These are phyloP conservation scores for Platorchestia sp. DNA, from an alignment of 1,140 invertebrate genomes.

Conservation along the genomic window DNA sequence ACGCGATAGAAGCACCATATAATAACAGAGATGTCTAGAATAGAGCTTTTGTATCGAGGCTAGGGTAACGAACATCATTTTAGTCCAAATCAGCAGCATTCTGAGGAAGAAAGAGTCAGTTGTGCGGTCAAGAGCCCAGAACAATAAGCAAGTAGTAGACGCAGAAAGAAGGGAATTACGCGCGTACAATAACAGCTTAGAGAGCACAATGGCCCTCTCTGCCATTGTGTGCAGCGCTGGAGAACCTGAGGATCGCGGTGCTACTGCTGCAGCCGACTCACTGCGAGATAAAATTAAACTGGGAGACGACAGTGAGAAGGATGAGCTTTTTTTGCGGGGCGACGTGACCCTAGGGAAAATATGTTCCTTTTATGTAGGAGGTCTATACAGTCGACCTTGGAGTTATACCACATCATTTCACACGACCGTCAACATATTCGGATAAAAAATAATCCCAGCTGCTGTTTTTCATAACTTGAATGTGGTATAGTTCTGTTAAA, in stretches of 20 bases:
- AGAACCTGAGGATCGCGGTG: background rate
- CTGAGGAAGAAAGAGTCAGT: conserved; percentile 12
- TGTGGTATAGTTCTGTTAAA: no score
- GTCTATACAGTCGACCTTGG: no score
- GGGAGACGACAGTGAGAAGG: background rate
- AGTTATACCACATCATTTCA: no score
- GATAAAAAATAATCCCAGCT: no score
- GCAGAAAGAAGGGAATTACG: conserved; percentile 11
- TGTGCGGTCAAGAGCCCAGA: background rate
- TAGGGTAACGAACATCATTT: background rate
- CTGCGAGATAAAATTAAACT: background rate
- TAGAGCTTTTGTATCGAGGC: background rate
- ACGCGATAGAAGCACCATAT: background rate
- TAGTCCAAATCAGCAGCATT: background rate
- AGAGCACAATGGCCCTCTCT: background rate
- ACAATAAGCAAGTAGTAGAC: background rate
- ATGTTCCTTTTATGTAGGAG: background rate
- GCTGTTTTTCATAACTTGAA: no score
- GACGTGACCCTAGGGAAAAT: background rate
- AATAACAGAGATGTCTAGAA: background rate
- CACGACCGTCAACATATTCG: no score
- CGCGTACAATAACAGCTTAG: conserved; percentile 30
- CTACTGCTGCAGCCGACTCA: background rate
- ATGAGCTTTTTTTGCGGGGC: background rate
- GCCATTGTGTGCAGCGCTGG: background rate